A percentile compares a stretch with the other conserved stretches of the same genome.
phyloP scores from a whole-genome alignment of 2,797 vertebrate genomes.

The Galago senegalensis region DNA sequence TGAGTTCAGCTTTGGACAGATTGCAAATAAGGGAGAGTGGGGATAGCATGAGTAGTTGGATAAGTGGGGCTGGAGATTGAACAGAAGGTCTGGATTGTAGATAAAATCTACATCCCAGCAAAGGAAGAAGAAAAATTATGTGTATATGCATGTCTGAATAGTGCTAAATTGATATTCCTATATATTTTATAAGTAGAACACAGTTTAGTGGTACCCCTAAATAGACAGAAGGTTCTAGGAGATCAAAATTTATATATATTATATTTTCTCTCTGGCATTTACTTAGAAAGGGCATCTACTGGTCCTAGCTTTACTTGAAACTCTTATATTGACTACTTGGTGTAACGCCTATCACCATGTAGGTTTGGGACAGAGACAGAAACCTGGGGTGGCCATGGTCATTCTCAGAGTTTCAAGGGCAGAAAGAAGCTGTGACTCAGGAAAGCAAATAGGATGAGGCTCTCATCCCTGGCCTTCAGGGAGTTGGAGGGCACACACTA shows the following conservation, averaged over 20 bases:
- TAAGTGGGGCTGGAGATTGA: neutral
- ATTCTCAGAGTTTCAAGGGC: neutral
- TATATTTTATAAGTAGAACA: constrained; percentile 5
- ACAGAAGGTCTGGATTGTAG: neutral
- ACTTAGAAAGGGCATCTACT: neutral
- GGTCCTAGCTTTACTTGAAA: constrained; percentile 2
- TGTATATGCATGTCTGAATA: neutral
- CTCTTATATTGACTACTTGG: neutral
- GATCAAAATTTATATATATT: neutral
- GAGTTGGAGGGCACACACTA: neutral
- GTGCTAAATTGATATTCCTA: neutral
- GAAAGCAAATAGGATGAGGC: neutral
- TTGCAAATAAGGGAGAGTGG: neutral
- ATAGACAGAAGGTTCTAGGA: neutral
- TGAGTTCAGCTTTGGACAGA: neutral
- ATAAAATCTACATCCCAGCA: neutral
- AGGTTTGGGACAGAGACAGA: neutral
- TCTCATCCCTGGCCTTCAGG: neutral
- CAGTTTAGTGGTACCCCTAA: neutral
- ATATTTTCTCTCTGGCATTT: constrained; percentile 27
- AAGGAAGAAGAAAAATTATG: constrained; percentile 32
- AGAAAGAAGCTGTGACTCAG: neutral
- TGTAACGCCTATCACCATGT: neutral
- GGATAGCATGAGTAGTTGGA: neutral
- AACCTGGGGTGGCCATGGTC: neutral